Evolutionary conservation across 2,888 invertebrate genomes (phyloP), one percentile per base, ranked within the genome.

Genomic region (Sesamia inferens): DNA sequence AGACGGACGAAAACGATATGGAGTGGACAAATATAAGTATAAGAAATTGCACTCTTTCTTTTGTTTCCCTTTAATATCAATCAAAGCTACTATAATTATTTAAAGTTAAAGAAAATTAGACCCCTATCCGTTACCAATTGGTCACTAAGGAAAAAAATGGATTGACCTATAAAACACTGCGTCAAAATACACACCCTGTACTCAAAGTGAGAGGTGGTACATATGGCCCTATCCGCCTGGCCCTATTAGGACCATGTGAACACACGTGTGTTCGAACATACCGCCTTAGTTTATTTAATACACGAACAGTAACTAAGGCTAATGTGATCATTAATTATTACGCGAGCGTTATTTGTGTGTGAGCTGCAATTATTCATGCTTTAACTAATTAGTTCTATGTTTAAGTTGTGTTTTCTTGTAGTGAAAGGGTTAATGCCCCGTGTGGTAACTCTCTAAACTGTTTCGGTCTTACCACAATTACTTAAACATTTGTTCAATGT

Each of bases 171-270:
- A 57, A 55, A 65, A 10, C 0, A 19, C 0, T 31, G 0, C 11
- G 14, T 54, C 2, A 10, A 69, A 68, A 64, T n/a, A 62, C 0
- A 61, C 81, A 75, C 8, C 76, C 82, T 79, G 10, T 81, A 69
- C n/a, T 31, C 2, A 69, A 83, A 86, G 86, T 86, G 86, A 86
- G 86, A 85, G 86, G 86, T 64, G 55, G 66, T 67, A 66, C 65
- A 57, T 68, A 64, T 10, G 71, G 63, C 81, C 57, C 77, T 73
- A 85, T 85, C 83, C 85, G 82, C 74, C 14, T 88, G 83, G 71
- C 86, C 85, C 85, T 82, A 87, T 84, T 88, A 54, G 69, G 68
- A 70, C 58, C 82, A 80, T 83, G 76, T 82, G 85, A 77, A 84
- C 89, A 85, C 87, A 87, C 88, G 89, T 85, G 85, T 66, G 71